Evolutionary conservation across 1,140 invertebrate genomes (phyloP).

Genomic region (Drosophila ohnishii): DNA sequence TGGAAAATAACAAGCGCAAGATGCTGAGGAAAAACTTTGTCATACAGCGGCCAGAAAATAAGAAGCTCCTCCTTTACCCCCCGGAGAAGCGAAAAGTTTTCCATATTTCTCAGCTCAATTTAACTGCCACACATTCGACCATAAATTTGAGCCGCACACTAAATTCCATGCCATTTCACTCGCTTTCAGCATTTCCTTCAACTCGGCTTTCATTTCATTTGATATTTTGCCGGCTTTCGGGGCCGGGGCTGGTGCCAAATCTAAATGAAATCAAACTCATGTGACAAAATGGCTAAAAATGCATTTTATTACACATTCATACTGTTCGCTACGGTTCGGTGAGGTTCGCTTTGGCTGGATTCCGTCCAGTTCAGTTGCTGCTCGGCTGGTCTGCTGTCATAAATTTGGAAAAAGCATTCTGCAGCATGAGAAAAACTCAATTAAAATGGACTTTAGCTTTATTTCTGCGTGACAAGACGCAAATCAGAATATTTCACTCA

Average conservation of each 20-base stretch:
- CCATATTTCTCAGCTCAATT: constrained; percentile 43
- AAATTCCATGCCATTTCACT: constrained; percentile 46
- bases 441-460: constrained; percentile 77
- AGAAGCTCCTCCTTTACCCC: not conserved
- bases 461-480: constrained; percentile 63
- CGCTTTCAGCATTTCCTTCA: constrained; percentile 23
- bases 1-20: constrained; percentile 34
- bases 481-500: constrained; percentile 56
- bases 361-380: constrained; percentile 24
- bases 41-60: constrained; percentile 15
- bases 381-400: constrained; percentile 40
- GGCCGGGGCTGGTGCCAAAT: constrained; percentile 8
- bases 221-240: constrained; percentile 26
- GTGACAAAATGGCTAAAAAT: constrained; percentile 64
- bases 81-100: constrained; percentile 9
- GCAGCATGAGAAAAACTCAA: constrained; percentile 69
- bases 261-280: constrained; percentile 65
- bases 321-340: constrained; percentile 38
- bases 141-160: constrained; percentile 39
- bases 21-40: constrained; percentile 34
- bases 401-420: constrained; percentile 54
- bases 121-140: constrained; percentile 45
- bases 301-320: constrained; percentile 67
- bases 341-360: constrained; percentile 13
- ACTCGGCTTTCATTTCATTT: constrained; percentile 40